A percentile compares a stretch with the other conserved stretches of the same genome.
phyloP scores from a whole-genome alignment of 2,888 invertebrate genomes.

The Acronicta alni region DNA sequence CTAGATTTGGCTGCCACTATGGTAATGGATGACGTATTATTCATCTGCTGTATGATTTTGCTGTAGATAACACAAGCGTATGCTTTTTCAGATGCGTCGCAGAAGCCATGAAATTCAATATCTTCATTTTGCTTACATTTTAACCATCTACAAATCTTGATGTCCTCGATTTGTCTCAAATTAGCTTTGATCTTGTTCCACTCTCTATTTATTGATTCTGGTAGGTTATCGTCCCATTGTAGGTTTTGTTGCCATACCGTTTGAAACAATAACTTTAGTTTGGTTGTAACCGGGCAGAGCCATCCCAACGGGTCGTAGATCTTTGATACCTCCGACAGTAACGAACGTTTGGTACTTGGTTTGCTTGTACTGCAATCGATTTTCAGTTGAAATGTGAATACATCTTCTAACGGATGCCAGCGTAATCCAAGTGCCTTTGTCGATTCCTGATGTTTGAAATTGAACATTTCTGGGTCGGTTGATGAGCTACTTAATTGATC shows the following conservation, averaged over 20 bases:
- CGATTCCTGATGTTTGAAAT: slow-evolving; percentile 21
- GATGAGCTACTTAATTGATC: neutral
- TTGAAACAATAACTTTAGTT: slow-evolving; percentile 38
- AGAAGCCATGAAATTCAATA: slow-evolving; percentile 19
- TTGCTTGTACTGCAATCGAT: slow-evolving; percentile 1
- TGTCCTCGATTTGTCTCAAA: slow-evolving; percentile 6
- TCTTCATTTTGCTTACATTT: neutral
- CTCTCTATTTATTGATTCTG: slow-evolving; percentile 9
- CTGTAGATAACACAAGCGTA: slow-evolving; percentile 1
- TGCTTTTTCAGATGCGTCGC: slow-evolving; percentile 2
- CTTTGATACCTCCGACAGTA: slow-evolving; percentile 36
- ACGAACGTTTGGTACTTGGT: slow-evolving; percentile 18
- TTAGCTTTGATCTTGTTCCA: slow-evolving; percentile 17
- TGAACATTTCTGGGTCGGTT: neutral
- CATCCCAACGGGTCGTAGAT: slow-evolving; percentile 42
- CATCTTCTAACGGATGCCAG: slow-evolving; percentile 30
- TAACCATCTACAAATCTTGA: slow-evolving; percentile 20
- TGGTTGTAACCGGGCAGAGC: slow-evolving; percentile 28
- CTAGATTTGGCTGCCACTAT: slow-evolving; percentile 19
- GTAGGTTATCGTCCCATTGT: slow-evolving; percentile 24
- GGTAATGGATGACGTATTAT: too few species aligned
- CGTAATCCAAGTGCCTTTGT: slow-evolving; percentile 31
- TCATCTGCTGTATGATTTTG: neutral
- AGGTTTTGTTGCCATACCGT: slow-evolving; percentile 11
- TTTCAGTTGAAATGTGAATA: slow-evolving; percentile 19